Conservation (phyloP, 1,140 invertebrate species). For the Harlomillsia oculata region DNA sequence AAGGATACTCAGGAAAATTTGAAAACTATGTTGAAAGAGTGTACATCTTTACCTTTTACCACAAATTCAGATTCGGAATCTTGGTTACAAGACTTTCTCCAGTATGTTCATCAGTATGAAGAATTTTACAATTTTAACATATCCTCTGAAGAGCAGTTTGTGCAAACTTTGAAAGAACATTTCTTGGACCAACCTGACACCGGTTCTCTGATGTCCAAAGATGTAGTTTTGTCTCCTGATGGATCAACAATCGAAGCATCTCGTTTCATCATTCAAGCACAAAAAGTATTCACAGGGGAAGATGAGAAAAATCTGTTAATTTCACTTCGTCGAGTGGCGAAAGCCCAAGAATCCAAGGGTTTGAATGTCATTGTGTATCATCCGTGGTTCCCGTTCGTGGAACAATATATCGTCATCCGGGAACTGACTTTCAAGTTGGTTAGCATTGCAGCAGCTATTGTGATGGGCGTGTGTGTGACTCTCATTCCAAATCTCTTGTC, state of each 20-base stretch:
- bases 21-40: neutral
- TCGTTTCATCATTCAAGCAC: constrained; percentile 77
- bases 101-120: constrained; percentile 66
- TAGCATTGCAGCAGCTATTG: constrained; percentile 76
- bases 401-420: constrained; percentile 86
- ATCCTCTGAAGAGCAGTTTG: constrained; percentile 59
- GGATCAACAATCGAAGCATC: constrained; percentile 65
- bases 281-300: constrained; percentile 77
- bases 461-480: constrained; percentile 92
- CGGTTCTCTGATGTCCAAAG: no score
- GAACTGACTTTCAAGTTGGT: constrained; percentile 87
- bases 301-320: constrained; percentile 83
- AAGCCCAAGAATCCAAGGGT: constrained; percentile 46
- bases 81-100: constrained; percentile 62
- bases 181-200: constrained; percentile 52
- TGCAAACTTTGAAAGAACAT: constrained; percentile 61
- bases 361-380: constrained; percentile 63
- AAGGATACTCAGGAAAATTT: constrained; percentile 1
- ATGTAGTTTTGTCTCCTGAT: constrained; percentile 63
- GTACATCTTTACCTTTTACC: neutral
- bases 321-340: constrained; percentile 63
- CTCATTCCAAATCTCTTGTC: constrained; percentile 91
- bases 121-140: constrained; percentile 66
- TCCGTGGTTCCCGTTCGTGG: constrained; percentile 88
- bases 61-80: constrained; percentile 54